Percentiles rank a stretch among this genome's conserved stretches.
phyloP scores from a whole-genome alignment of 1,140 invertebrate genomes.

The Bactericera cockerelli region DNA sequence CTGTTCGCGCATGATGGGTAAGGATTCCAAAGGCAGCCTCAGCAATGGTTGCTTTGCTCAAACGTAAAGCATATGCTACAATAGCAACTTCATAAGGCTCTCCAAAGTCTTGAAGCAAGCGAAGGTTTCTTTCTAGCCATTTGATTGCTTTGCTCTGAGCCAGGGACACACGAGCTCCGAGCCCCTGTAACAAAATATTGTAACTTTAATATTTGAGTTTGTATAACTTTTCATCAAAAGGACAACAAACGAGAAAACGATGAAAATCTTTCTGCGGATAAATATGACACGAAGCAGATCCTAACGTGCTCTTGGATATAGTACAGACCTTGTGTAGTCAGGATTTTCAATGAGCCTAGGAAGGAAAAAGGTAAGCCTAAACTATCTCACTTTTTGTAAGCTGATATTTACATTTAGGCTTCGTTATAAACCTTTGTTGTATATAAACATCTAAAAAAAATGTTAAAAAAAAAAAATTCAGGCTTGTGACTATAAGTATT shows the following conservation, averaged over 20 bases:
- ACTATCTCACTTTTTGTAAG: too few relatives aligned
- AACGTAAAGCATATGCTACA: slow-evolving; percentile 69
- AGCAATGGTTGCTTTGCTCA: slow-evolving; percentile 57
- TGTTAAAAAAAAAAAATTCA: too few relatives aligned
- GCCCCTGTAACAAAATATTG: slow-evolving; percentile 33
- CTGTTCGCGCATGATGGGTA: slow-evolving; percentile 40
- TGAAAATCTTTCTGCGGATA: background rate
- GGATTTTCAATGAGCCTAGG: too few relatives aligned
- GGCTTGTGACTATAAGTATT: too few relatives aligned
- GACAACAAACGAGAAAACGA: background rate
- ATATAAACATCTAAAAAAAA: too few relatives aligned
- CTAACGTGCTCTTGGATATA: slow-evolving; percentile 5
- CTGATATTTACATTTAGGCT: too few relatives aligned
- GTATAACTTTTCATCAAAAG: background rate
- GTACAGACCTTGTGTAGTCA: too few relatives aligned
- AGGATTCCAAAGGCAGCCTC: slow-evolving; percentile 68
- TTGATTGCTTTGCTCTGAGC: slow-evolving; percentile 50
- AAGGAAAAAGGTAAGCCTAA: too few relatives aligned
- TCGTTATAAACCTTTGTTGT: too few relatives aligned
- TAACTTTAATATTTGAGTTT: slow-evolving; percentile 10
- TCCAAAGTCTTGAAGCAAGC: slow-evolving; percentile 47
- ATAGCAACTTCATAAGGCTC: slow-evolving; percentile 73
- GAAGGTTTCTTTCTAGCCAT: slow-evolving; percentile 74
- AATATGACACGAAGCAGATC: background rate
- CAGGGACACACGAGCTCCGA: slow-evolving; percentile 51